These are phyloP conservation scores for Protophormia terraenovae DNA, from an alignment of 2,888 invertebrate genomes.

Conservation along the genomic window DNA sequence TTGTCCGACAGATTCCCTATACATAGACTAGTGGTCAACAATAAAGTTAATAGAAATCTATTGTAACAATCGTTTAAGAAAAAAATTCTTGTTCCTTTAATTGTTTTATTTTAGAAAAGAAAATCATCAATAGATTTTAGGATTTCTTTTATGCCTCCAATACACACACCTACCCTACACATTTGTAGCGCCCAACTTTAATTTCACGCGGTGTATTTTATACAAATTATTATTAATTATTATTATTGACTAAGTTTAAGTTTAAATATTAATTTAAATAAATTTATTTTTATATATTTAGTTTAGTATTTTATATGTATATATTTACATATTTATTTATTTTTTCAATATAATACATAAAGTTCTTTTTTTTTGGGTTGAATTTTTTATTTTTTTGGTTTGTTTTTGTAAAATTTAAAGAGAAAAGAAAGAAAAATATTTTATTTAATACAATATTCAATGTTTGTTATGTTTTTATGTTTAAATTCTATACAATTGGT, in stretches of 20 bases:
- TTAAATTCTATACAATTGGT: constrained; percentile 67
- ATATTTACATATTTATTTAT: not conserved
- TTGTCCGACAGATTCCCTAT: constrained; percentile 58
- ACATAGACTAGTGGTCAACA: constrained; percentile 28
- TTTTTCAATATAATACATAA: not conserved
- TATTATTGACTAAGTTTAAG: not conserved
- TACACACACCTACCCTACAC: not conserved
- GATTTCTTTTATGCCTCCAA: not conserved
- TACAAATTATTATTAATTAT: constrained; percentile 10
- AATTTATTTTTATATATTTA: not conserved
- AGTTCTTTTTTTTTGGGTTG: not conserved
- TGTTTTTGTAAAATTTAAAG: not conserved
- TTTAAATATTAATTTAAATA: not conserved
- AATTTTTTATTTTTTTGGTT: not conserved
- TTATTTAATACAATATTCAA: constrained; percentile 23
- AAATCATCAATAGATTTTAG: constrained; percentile 1
- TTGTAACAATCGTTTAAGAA: not conserved
- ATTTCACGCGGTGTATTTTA: constrained; percentile 15
- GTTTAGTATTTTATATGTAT: not conserved
- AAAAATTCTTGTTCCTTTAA: not conserved
- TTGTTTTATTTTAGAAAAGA: not conserved
- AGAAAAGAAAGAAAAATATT: not conserved
- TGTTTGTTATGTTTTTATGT: not conserved
- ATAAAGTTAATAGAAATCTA: not conserved
- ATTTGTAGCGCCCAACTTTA: not conserved